Conservation (phyloP, 2,113 vertebrate genomes). For the Athene cunicularia region DNA sequence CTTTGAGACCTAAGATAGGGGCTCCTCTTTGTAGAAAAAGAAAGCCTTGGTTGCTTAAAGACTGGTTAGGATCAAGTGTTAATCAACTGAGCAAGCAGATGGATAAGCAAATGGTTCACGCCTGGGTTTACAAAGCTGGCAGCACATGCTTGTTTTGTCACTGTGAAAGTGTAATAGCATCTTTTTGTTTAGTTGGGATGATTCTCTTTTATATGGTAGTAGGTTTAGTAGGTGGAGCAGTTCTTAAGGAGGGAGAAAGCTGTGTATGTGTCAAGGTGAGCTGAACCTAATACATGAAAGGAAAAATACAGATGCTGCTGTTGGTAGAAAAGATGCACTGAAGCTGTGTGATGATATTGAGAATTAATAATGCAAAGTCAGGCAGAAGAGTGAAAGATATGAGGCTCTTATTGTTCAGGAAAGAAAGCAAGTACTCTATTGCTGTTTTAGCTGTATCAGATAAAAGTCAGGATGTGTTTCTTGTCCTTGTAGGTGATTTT, state of each 20-base stretch:
- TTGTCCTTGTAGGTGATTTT: not conserved
- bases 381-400: accelerated
- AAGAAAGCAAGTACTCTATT: accelerated
- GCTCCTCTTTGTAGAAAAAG: accelerated
- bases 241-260: too few relatives aligned
- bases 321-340: accelerated
- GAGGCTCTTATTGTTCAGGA: accelerated
- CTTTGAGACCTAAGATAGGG: accelerated
- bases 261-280: accelerated
- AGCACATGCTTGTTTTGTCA: accelerated
- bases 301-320: not conserved
- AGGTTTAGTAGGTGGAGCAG: accelerated
- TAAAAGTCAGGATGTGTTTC: not conserved
- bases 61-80: accelerated
- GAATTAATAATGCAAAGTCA: not conserved
- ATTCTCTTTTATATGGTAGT: accelerated
- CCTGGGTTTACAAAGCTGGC: accelerated
- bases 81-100: too few relatives aligned
- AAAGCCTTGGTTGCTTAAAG: too few relatives aligned
- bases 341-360: accelerated
- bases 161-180: accelerated
- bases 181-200: accelerated
- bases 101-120: accelerated
- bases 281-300: not conserved
- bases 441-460: not conserved